Percentiles rank a stretch among this genome's conserved stretches.
phyloP scores from a whole-genome alignment of 2,797 vertebrate species.

The Melanotaenia pygmaea region DNA sequence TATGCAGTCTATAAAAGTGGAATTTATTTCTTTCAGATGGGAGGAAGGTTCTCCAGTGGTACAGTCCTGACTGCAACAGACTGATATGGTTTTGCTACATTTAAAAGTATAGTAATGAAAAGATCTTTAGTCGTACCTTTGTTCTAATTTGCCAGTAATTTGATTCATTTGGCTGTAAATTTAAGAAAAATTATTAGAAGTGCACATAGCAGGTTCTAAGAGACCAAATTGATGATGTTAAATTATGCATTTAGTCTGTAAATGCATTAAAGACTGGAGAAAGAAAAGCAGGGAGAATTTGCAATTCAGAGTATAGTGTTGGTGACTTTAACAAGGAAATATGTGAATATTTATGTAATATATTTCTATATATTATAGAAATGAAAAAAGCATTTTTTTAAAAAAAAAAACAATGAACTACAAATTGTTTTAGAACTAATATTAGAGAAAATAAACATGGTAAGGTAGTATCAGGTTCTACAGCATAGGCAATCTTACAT shows the following conservation, averaged over 20 bases:
- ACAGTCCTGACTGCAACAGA: slow-evolving; percentile 82
- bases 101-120: background rate
- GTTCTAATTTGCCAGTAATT: background rate
- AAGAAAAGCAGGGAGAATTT: background rate
- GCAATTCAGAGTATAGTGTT: background rate
- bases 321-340: background rate
- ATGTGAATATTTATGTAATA: background rate
- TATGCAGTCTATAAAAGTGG: slow-evolving; percentile 97
- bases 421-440: slow-evolving; percentile 1
- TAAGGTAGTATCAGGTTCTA: background rate
- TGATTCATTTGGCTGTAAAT: background rate
- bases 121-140: background rate
- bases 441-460: background rate
- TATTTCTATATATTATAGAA: background rate
- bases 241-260: background rate
- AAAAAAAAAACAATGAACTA: background rate
- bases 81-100: slow-evolving; percentile 32
- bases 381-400: background rate
- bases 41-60: slow-evolving; percentile 84
- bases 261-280: background rate
- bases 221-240: background rate
- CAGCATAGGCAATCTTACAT: slow-evolving; percentile 5
- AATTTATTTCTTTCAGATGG: slow-evolving; percentile 94
- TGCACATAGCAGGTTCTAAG: background rate
- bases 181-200: background rate